Evolutionary conservation across 2,888 invertebrate species (phyloP).

Genomic region (Rhagonycha fulva): DNA sequence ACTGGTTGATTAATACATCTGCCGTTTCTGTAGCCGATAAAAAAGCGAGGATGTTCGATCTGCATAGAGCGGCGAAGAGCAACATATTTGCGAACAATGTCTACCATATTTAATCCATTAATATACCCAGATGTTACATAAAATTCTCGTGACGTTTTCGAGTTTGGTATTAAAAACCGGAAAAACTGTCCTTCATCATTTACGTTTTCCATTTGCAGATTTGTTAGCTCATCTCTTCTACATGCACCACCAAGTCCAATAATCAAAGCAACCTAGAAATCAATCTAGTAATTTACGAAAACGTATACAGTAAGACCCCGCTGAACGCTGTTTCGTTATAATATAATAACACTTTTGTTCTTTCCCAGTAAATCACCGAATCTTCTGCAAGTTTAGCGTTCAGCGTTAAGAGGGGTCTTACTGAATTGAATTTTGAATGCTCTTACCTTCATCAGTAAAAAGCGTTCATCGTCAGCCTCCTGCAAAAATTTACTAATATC

Average conservation of each 20-base stretch:
- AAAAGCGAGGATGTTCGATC: neutral
- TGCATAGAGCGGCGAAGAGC: neutral
- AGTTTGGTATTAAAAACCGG: neutral
- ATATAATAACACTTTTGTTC: too few species aligned
- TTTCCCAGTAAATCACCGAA: too few species aligned
- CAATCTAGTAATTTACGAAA: neutral
- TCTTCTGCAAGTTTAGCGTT: too few species aligned
- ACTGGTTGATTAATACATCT: neutral
- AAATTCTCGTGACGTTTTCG: neutral
- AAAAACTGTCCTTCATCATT: neutral
- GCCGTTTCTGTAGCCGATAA: neutral
- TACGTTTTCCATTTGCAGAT: neutral
- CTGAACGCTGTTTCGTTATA: too few species aligned
- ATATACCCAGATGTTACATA: neutral
- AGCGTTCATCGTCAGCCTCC: neutral
- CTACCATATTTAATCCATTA: neutral
- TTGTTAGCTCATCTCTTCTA: neutral
- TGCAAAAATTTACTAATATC: neutral
- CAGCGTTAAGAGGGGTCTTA: too few species aligned
- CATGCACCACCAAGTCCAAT: neutral
- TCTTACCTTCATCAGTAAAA: neutral
- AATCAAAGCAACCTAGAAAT: neutral
- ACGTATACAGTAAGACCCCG: neutral
- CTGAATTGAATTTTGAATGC: neutral
- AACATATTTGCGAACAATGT: neutral